Base-by-base conservation (phyloP, 1,140 invertebrate species). In the Eulimnadia texana region DNA sequence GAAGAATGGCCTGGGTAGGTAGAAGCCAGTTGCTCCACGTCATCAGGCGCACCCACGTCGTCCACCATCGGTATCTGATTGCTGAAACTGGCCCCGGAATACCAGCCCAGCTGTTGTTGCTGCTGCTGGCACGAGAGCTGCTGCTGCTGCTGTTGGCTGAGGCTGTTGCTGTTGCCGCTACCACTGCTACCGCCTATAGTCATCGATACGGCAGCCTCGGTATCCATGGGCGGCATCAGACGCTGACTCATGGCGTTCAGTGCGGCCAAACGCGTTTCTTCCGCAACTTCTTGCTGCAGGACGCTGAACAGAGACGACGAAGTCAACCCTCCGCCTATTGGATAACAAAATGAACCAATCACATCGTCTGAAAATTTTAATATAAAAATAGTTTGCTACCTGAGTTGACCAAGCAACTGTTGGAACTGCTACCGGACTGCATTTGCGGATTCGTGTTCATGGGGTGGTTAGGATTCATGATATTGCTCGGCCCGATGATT, bases 201-300 rank as follows among this genome's bases (percentile, higher is more conserved):
- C 29, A 60, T 28, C 19, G 23, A 42, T 25, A 42, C 33, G 6
- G 28, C 29, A 11, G 28, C 22, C 58, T 23, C 58, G 47, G 49
- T 27, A 24, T 54, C 60, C 33, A 52, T 20, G 16, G 60, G 11
- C 22, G 50, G 25, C 51, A 61, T 54, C 20, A 61, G 27, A 51
- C 60, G 50, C 27, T 61, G 60, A 22, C 28, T 61, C 60, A 61
- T 61, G 3, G 60, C 60, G 50, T 54, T 61, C 60, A 61, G 27
- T 22, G 60, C 60, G 28, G 60, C 60, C 53, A 61, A 24, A 11
- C 60, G 60, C 13, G 60, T 54, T 28, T 61, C 60, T 42, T 61
- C 60, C 1, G 60, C 51, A 2, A 61, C 50, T 24, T 61, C 60
- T 19, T 57, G 55, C 33, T 57, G 55, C 16, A 57, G 55, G 22